Conservation (phyloP, 2,797 vertebrate species). For the Enteromius paludinosus region DNA sequence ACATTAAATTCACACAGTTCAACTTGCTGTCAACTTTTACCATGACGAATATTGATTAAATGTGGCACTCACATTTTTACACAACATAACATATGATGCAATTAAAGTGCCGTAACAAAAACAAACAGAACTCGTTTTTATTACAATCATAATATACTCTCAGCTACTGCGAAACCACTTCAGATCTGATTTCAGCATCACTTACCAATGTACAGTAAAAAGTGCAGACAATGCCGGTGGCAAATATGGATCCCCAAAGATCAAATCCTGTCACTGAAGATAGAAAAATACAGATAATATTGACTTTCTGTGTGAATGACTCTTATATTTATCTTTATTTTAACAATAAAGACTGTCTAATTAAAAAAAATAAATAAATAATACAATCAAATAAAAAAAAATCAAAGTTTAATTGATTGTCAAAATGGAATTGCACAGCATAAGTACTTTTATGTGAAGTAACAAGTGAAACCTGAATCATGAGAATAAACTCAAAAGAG, state of each 20-base stretch:
- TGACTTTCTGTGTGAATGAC: too few species aligned
- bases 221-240: constrained; percentile 85
- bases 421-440: neutral
- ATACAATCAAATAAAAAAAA: neutral
- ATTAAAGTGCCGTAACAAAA: neutral
- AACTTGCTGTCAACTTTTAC: too few species aligned
- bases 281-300: constrained; percentile 5
- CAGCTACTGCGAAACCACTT: neutral
- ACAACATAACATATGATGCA: neutral
- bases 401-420: neutral
- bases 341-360: neutral
- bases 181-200: constrained; percentile 53
- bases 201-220: constrained; percentile 86
- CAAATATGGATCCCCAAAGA: constrained; percentile 84
- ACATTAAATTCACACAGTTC: too few species aligned
- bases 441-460: neutral
- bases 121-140: too few species aligned
- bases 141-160: neutral
- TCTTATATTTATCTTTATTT: too few species aligned
- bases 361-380: neutral
- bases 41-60: neutral
- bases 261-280: constrained; percentile 82
- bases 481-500: neutral
- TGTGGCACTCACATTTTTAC: neutral
- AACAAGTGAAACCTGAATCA: neutral